Conservation (phyloP, 2,113 vertebrate species). For the Trochalopteron elliotii region DNA sequence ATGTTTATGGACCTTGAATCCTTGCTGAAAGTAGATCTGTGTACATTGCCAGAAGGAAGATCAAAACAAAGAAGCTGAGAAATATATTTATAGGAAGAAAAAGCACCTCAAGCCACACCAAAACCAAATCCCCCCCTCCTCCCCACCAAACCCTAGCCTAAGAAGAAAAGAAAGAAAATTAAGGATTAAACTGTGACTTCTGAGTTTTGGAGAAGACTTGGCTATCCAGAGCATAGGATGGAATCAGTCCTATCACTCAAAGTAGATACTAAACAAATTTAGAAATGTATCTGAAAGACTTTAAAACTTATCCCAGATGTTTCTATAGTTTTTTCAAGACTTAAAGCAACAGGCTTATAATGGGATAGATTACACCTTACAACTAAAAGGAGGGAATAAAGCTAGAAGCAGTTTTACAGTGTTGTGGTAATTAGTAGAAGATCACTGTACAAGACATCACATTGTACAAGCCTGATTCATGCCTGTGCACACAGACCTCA, state of each 20-base stretch:
- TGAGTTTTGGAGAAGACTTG: background rate
- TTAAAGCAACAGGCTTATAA: background rate
- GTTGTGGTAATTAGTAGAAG: background rate
- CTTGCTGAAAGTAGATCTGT: background rate
- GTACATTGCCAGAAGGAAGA: background rate
- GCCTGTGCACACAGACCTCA: background rate
- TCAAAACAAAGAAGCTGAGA: background rate
- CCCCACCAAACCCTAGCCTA: background rate
- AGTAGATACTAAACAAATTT: conserved; percentile 23
- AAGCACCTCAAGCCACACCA: background rate
- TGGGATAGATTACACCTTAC: conserved; percentile 31
- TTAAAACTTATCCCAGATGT: conserved; percentile 11
- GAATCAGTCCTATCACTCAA: background rate
- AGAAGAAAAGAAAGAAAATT: background rate
- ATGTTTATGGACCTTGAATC: background rate
- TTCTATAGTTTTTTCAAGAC: conserved; percentile 19
- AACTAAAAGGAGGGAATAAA: conserved; percentile 41
- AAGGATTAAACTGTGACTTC: background rate
- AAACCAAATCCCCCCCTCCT: background rate
- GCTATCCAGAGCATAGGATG: background rate
- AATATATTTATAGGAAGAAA: background rate
- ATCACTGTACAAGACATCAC: background rate
- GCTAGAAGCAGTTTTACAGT: background rate
- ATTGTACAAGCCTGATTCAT: background rate
- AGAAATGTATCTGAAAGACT: conserved; percentile 17